phyloP scores from a whole-genome alignment of 2,113 vertebrate genomes.

The Gasterosteus nipponicus region DNA sequence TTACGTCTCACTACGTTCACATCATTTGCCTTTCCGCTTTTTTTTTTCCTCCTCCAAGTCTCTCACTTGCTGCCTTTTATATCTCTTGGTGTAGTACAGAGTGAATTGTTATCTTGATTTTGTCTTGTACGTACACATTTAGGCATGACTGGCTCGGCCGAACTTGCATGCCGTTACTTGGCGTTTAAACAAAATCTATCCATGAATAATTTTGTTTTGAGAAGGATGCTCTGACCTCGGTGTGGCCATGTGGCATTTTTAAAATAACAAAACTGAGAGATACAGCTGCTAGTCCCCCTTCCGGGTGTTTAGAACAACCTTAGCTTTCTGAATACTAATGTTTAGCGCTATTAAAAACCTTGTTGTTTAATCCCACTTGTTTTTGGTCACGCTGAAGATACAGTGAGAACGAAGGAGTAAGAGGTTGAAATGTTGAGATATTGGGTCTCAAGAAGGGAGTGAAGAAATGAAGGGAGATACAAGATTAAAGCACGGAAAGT shows the following conservation, averaged over 20 bases:
- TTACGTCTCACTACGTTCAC: not conserved
- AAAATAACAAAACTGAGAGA: not conserved
- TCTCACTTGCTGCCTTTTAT: not conserved
- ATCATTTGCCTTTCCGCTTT: not conserved
- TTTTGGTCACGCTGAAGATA: not conserved
- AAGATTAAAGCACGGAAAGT: conserved; percentile 34
- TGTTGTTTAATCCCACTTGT: not conserved
- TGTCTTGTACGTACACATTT: not conserved
- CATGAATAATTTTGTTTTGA: conserved; percentile 35
- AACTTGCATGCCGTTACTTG: not conserved
- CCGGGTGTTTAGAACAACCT: not conserved
- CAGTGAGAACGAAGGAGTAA: not conserved
- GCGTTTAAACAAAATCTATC: not conserved
- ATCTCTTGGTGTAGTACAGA: not conserved
- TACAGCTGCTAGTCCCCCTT: not conserved
- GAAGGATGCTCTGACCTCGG: conserved; percentile 12
- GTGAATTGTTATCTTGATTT: not conserved
- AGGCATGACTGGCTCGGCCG: not conserved
- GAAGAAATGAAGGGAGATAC: conserved; percentile 36
- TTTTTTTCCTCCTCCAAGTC: not conserved
- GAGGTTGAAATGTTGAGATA: conserved; percentile 18
- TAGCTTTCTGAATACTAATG: not conserved
- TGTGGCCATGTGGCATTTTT: not conserved
- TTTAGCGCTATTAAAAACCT: not conserved
- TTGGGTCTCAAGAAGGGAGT: conserved; percentile 11